Evolutionary conservation across 1,140 invertebrate species (phyloP), one percentile per base, ranked within the genome.

Genomic region (Drosophila kanapiae): DNA sequence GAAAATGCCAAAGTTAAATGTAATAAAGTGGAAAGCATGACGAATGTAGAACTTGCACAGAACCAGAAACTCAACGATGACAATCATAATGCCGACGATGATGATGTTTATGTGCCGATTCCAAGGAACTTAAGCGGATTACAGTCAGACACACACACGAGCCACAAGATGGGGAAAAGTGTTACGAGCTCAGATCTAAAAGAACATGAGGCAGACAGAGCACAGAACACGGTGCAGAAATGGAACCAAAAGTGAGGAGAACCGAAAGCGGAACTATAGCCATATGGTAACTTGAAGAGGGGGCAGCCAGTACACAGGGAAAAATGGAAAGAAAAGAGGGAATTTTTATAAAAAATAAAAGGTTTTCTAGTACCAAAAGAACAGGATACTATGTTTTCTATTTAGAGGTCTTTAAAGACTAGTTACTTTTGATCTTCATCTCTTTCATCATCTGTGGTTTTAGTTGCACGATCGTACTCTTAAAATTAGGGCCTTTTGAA

Each of bases 61-160:
- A 77, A 77, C 53, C 61, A 38, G 49, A 51, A 75, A 80, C 43
- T 61, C 53, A 69, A 76, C 54, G 38, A 75, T 80, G 42, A 75
- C 64, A 51, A 75, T 63, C 64, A 63, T 78, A 57, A 78, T 42
- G 45, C 76, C 61, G 18, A 56, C 35, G 42, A 72, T 79, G 60
- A 79, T 79, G 65, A 79, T 78, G 76, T 79, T 79, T 79, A 61
- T 87, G 83, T 87, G 80, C 84, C 84, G 84, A 90, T 88, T 90
- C 80, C 80, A 51, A 61, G 74, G 80, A 88, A 88, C 81, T 78
- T 88, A 88, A 88, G 84, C 85, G 81, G 84, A 84, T 88, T 88
- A 88, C 74, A 76, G 18, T 31, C 68, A 69, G 9, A 51, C 37
- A 10, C 16, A 45, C 18, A 68, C 67, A 70, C 62, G 67, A 68